Evolutionary conservation across 2,113 vertebrate species (phyloP).

Genomic region (Corvus hawaiiensis): DNA sequence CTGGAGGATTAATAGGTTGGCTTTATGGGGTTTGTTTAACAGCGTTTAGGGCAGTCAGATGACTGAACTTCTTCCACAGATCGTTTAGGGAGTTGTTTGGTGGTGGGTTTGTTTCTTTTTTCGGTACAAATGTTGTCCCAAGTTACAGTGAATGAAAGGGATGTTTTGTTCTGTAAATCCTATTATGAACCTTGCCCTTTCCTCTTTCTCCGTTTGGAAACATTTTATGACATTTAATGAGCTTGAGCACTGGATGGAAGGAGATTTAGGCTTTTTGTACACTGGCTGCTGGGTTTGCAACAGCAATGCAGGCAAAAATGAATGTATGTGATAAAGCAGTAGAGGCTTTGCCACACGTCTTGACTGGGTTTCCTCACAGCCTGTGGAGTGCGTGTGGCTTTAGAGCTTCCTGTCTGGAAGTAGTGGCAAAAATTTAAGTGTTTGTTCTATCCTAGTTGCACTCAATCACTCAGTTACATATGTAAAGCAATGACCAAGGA

Average conservation of each 20-base stretch:
- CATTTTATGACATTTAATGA: conserved; percentile 43
- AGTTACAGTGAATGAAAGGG: conserved; percentile 2
- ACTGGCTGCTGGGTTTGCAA: neutral
- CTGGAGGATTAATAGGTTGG: conserved; percentile 54
- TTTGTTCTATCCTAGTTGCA: neutral
- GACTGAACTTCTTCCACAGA: conserved; percentile 10
- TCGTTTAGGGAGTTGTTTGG: neutral
- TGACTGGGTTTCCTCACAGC: neutral
- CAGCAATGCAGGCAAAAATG: neutral
- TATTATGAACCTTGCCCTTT: conserved; percentile 24
- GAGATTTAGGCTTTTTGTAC: neutral
- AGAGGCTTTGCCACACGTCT: neutral
- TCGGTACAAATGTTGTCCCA: neutral
- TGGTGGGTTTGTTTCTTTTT: neutral
- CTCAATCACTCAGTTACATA: neutral
- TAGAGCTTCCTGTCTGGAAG: neutral
- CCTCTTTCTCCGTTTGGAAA: neutral
- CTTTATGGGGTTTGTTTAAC: conserved; percentile 41
- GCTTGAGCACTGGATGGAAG: neutral
- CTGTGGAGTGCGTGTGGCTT: neutral
- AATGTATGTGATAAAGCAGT: neutral
- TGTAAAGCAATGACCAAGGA: neutral
- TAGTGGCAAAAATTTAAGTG: neutral
- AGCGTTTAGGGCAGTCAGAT: neutral
- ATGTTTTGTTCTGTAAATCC: conserved; percentile 38